Base-by-base conservation (phyloP, 2,113 vertebrate species). In the Jacana jacana region DNA sequence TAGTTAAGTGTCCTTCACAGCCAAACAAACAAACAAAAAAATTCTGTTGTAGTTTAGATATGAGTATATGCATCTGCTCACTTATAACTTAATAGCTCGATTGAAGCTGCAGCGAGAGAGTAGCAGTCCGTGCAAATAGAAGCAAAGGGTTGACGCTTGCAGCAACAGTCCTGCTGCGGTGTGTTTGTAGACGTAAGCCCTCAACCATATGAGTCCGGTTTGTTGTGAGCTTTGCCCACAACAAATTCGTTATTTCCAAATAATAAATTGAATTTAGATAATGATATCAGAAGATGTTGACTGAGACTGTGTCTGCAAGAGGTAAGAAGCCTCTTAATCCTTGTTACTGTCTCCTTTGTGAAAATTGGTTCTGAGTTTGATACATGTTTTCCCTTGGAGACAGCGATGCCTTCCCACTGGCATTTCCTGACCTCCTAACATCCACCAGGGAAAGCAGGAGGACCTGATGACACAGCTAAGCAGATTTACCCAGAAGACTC, bases 251-350 rank as follows among this genome's bases (percentile, higher is more conserved):
- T 63, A 70, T 75, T 91, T 91, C 55, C 77, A 73, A 33, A 58
- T 78, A 86, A 71, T 88, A 81, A 77, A 86, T 49, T 84, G 28
- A 92, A 73, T 86, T 89, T 81, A 86, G 49, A 42, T 48, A 70
- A 72, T 92, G 31, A 63, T 54, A 86, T 88, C 6, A 4, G 51
- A 71, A 58, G 40, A 82, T 73, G n/a, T 72, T 90, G 86, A 81
- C 63, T 63, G 51, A 86, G 83, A 78, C 70, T 88, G 13, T 90
- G 60, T 83, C 83, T 88, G 46, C 23, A 88, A 81, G 51, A 91
- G 35, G 60, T 75, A 78, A 52, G 77, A 88, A 86, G 60, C 60
- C 33, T 81, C 70, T 93, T 94, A 89, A 91, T 94, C 87, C 51
- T 95, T n/a, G 55, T 91, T 46, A 24, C 44, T 40, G 52, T 51